Conservation (phyloP, 1,140 invertebrate species). For the Cydia pomonella region DNA sequence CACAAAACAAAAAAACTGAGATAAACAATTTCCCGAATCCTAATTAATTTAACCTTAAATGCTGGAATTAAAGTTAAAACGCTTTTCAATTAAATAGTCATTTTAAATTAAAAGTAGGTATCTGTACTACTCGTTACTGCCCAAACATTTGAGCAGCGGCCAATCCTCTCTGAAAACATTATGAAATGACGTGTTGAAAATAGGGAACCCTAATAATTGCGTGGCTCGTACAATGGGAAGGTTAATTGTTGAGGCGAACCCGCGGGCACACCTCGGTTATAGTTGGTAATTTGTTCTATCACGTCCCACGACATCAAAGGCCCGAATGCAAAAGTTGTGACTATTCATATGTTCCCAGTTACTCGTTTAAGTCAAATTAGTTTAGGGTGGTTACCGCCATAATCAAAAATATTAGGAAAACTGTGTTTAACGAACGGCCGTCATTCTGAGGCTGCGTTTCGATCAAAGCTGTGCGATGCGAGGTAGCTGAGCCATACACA, state of each 20-base stretch:
- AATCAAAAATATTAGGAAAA: background rate
- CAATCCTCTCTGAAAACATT: too few relatives aligned
- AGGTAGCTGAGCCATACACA: too few relatives aligned
- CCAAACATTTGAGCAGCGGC: too few relatives aligned
- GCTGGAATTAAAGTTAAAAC: too few relatives aligned
- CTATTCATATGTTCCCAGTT: background rate
- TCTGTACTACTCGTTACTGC: too few relatives aligned
- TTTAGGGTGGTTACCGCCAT: background rate
- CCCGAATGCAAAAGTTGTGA: background rate
- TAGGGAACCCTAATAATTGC: conserved; percentile 15
- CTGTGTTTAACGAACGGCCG: background rate
- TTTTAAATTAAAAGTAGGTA: too few relatives aligned
- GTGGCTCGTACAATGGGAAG: conserved; percentile 3
- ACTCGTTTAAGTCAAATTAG: background rate
- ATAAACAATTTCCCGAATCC: too few relatives aligned
- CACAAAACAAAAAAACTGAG: too few relatives aligned
- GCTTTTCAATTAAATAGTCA: too few relatives aligned
- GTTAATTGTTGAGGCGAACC: conserved; percentile 27
- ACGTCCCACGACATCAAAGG: conserved; percentile 1
- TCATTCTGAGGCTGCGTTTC: too few relatives aligned
- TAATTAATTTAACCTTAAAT: too few relatives aligned
- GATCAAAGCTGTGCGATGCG: too few relatives aligned
- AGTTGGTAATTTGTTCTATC: conserved; percentile 27
- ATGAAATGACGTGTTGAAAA: background rate
- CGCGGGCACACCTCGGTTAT: conserved; percentile 6